Conservation (phyloP, 1,140 invertebrate genomes). For the Camponotus floridanus region DNA sequence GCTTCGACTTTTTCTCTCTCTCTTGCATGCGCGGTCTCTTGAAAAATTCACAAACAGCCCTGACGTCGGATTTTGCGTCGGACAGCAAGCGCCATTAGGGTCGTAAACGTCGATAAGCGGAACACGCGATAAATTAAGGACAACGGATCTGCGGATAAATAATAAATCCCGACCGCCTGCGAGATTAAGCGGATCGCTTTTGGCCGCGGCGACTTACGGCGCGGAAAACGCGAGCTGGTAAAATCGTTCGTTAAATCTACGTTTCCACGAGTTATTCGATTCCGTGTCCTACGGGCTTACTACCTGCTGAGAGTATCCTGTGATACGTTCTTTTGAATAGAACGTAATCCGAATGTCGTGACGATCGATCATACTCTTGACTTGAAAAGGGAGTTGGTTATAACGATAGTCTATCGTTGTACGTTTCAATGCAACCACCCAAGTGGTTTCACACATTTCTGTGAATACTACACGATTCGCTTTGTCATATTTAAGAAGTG, state of each 20-base stretch:
- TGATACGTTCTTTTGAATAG: slow-evolving; percentile 50
- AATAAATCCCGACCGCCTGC: slow-evolving; percentile 33
- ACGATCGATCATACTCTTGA: slow-evolving; percentile 54
- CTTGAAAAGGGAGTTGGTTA: slow-evolving; percentile 46
- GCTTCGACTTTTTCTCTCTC: background rate
- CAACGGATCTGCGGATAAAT: slow-evolving; percentile 55
- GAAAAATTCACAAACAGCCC: slow-evolving; percentile 56
- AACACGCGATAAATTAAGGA: slow-evolving; percentile 56
- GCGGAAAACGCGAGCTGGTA: slow-evolving; percentile 40
- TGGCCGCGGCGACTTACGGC: slow-evolving; percentile 34
- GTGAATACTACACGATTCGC: background rate
- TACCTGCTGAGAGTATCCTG: slow-evolving; percentile 53
- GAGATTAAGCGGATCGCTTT: slow-evolving; percentile 36
- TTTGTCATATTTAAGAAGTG: slow-evolving; percentile 16
- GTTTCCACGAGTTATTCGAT: slow-evolving; percentile 23
- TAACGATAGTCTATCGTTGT: slow-evolving; percentile 50
- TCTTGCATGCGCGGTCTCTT: background rate
- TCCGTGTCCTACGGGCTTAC: slow-evolving; percentile 10
- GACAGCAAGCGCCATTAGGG: slow-evolving; percentile 38
- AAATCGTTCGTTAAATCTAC: background rate
- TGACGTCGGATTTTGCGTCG: slow-evolving; percentile 31
- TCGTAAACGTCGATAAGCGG: slow-evolving; percentile 59
- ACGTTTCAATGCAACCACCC: slow-evolving; percentile 30
- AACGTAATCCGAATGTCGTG: slow-evolving; percentile 50
- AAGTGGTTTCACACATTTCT: slow-evolving; percentile 32